phyloP scores from a whole-genome alignment of 2,797 vertebrate genomes.

The Tangara arthus region DNA sequence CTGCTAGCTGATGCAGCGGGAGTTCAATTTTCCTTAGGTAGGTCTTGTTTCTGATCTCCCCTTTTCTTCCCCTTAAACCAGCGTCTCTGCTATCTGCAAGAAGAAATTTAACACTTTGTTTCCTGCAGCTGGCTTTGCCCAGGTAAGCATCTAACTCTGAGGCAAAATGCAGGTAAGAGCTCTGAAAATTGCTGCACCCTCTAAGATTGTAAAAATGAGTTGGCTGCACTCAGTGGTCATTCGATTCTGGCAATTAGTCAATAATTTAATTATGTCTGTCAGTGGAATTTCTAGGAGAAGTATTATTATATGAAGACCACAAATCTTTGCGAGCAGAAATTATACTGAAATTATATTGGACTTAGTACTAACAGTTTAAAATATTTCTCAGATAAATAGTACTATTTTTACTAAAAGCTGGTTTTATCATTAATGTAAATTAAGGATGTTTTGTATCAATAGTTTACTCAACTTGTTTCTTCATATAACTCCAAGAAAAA shows the following conservation, averaged over 20 bases:
- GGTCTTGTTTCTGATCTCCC: background rate
- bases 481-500: background rate
- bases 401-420: background rate
- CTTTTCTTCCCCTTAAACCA: background rate
- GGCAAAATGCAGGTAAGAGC: background rate
- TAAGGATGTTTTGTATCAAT: background rate
- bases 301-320: background rate
- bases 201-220: background rate
- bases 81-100: background rate
- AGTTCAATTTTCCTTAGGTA: background rate
- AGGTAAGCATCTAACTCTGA: background rate
- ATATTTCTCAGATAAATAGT: background rate
- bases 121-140: background rate
- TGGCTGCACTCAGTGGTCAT: background rate
- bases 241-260: background rate
- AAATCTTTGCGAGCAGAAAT: background rate
- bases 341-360: background rate
- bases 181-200: background rate
- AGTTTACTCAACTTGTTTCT: background rate
- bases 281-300: background rate
- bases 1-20: background rate
- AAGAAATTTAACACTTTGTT: background rate
- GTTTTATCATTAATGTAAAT: background rate
- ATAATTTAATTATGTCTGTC: background rate
- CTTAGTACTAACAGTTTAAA: background rate